phyloP scores from a whole-genome alignment of 2,888 invertebrate species.

The Yponomeuta plumbellus region DNA sequence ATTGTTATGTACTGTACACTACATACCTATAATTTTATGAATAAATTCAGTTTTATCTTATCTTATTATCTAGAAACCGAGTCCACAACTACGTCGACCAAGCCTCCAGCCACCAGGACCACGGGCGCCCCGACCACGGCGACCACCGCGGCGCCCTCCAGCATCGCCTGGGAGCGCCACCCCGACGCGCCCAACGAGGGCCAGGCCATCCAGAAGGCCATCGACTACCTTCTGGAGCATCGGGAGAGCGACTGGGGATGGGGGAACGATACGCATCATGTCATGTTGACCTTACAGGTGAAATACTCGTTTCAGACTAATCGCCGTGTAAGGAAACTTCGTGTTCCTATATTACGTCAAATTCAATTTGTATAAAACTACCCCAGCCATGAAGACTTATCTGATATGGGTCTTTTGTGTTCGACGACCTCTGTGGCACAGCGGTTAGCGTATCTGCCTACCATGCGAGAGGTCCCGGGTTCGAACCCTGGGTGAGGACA shows the following conservation, averaged over 20 bases:
- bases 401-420: too few relatives aligned
- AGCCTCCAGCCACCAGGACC: constrained; percentile 26
- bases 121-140: constrained; percentile 35
- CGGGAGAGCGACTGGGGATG: constrained; percentile 87
- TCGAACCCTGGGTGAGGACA: too few relatives aligned
- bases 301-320: constrained; percentile 26
- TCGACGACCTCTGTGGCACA: too few relatives aligned
- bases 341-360: too few relatives aligned
- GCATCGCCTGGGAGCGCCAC: constrained; percentile 51
- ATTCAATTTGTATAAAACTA: too few relatives aligned
- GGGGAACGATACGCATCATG: constrained; percentile 90
- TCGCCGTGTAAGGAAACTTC: neutral
- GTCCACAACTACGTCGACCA: constrained; percentile 43
- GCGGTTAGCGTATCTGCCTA: too few relatives aligned
- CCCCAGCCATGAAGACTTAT: too few relatives aligned
- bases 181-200: constrained; percentile 15
- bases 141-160: constrained; percentile 42
- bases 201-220: constrained; percentile 78
- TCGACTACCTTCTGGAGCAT: constrained; percentile 84
- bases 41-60: too few relatives aligned
- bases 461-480: too few relatives aligned
- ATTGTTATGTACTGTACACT: too few relatives aligned
- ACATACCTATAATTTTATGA: too few relatives aligned
- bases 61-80: too few relatives aligned
- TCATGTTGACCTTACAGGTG: constrained; percentile 86